Evolutionary conservation across 1,140 invertebrate genomes (phyloP), one percentile per base, ranked within the genome.

Genomic region (Drosophila repletoides): DNA sequence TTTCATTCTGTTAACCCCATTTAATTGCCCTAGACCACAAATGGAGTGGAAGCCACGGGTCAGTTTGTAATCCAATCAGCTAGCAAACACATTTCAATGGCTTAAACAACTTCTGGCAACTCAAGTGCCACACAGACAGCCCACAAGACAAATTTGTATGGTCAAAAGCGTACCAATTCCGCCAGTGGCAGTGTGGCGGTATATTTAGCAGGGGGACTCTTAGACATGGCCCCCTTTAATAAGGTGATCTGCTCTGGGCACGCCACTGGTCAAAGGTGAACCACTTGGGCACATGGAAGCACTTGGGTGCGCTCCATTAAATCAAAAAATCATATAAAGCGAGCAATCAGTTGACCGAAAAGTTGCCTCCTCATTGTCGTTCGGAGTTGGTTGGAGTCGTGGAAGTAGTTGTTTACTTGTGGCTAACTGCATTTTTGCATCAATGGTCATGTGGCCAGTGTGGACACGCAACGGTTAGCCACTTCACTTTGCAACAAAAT

Each of bases 391-490:
- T 63, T 28, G 24, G 68, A 46, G 49, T 34, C 33, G 6, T 9
- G 29, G 36, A 28, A 22, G 14, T 41, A 14, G 33, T 36, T 31
- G 24, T 56, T 14, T 31, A 65, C 67, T 69, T 72, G 77, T 55
- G 70, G 45, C 70, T 83, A 83, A 83, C 77, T 79, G 77, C 70
- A 84, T 75, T 77, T 84, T 76, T 83, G 74, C 79, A 84, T 84
- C 79, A 84, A 74, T 74, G 77, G 69, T 55, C 51, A 75, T 75
- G 70, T 61, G 53, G 41, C 33, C 21, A 12, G 12, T 56, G 46
- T 48, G 14, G 40, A 67, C 55, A 71, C 49, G 72, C 70, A 66
- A 76, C 74, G 48, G 65, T 68, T 69, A 36, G 58, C 33, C 58
- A 65, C 60, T 84, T 83, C 77, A 72, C 76, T 59, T 22, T 15